Evolutionary conservation across 2,888 invertebrate species (phyloP).

Genomic region (Chrysolina oricalcia): DNA sequence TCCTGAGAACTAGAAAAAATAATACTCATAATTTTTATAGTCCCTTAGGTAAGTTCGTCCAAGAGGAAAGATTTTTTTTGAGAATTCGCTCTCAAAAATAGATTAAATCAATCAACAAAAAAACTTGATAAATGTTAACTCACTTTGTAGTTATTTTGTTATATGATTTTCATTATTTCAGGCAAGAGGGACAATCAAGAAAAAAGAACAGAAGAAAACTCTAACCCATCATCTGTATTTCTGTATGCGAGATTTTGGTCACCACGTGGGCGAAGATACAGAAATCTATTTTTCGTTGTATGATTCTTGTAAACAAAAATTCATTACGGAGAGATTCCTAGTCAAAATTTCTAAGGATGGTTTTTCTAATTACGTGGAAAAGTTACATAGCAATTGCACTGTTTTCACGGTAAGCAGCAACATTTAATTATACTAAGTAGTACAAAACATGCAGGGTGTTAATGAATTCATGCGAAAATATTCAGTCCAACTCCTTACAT

Average conservation of each 20-base stretch:
- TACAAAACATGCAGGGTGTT: no score
- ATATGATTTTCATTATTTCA: slow-evolving; percentile 54
- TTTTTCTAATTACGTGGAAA: slow-evolving; percentile 91
- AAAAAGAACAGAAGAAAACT: slow-evolving; percentile 75
- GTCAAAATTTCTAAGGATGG: slow-evolving; percentile 92
- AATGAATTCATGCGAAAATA: no score
- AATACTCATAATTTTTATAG: no score
- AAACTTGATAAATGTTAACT: slow-evolving; percentile 14
- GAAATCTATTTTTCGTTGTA: slow-evolving; percentile 91
- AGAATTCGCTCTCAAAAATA: no score
- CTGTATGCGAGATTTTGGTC: slow-evolving; percentile 91
- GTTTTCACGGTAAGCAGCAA: slow-evolving; percentile 80
- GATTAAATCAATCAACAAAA: neutral
- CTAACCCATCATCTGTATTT: slow-evolving; percentile 88
- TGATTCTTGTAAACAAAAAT: slow-evolving; percentile 84
- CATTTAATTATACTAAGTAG: neutral
- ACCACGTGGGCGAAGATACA: slow-evolving; percentile 90
- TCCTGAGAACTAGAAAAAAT: no score
- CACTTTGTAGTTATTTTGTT: no score
- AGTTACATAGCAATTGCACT: slow-evolving; percentile 90
- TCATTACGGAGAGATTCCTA: slow-evolving; percentile 91
- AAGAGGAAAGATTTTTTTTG: no score
- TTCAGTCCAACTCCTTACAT: no score
- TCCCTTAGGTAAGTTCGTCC: no score
- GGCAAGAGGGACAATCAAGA: slow-evolving; percentile 75